These are phyloP conservation scores for Anseranas semipalmata DNA, from an alignment of 2,113 vertebrate species.

Conservation along the genomic window DNA sequence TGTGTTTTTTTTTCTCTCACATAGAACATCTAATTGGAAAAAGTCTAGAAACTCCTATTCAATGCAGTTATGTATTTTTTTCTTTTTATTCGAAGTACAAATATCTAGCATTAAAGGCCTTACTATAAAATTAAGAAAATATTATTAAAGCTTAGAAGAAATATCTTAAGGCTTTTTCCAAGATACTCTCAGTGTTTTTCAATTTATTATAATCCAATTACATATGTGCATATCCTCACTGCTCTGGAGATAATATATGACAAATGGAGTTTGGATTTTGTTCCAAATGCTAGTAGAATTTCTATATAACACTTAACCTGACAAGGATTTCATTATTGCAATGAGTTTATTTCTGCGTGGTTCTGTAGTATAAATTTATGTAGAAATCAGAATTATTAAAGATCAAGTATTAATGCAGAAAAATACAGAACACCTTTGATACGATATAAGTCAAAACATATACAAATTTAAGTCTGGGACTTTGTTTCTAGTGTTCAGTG, in stretches of 20 bases:
- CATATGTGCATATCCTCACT: neutral
- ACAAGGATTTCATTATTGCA: neutral
- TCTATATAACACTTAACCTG: neutral
- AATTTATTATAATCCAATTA: constrained; percentile 37
- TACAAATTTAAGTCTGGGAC: neutral
- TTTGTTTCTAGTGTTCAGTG: neutral
- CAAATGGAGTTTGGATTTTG: neutral
- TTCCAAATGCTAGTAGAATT: constrained; percentile 2
- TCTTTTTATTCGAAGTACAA: neutral
- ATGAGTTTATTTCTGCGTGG: neutral
- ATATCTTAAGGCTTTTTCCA: neutral
- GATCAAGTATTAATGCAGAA: neutral
- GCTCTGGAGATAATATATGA: neutral
- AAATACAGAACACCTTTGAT: neutral
- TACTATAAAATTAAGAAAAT: neutral
- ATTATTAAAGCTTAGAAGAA: neutral
- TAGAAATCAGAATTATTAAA: neutral
- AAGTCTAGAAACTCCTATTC: neutral
- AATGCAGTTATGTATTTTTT: neutral
- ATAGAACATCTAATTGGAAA: neutral
- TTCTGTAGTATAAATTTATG: constrained; percentile 4
- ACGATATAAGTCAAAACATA: neutral
- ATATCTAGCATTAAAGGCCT: neutral
- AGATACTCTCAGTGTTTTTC: neutral
- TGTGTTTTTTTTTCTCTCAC: neutral